Base-by-base conservation (phyloP, 2,113 vertebrate species). In the Thunnus thynnus region DNA sequence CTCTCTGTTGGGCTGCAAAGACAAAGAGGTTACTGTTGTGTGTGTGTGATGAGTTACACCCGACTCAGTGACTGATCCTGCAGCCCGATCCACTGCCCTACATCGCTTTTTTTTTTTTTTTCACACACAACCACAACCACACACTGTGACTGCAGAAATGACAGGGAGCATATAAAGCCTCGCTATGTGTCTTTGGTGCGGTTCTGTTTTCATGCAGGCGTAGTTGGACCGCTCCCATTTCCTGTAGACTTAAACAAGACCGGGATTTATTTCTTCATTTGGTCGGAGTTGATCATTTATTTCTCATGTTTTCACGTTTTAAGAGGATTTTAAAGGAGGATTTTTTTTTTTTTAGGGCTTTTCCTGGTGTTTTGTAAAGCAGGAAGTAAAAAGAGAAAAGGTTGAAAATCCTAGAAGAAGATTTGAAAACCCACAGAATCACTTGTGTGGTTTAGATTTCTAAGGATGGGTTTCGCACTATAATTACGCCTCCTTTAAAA, bases 11-110 rank as follows among this genome's bases (percentile, higher is more conserved):
- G 79, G 54, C 68, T 47, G 72, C 55, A 14, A 2, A 69, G 66
- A 93, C 91, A 92, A 93, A 93, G 89, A 74, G 57, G 18, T 71
- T 86, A 67, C 84, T 92, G 92, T 93, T 41, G 66, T 54, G 48
- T 47, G 46, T 72, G 71, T 73, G 82, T 52, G 84, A 77, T 64
- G 87, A 64, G 82, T 63, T 80, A 80, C 85, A 70, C 85, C 85
- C 85, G 17, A 20, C 71, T 30, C 62, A 10, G 63, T 25, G 71
- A 76, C 46, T 52, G 77, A 76, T 64, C 55, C 56, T 52, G 75
- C 61, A 36, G 72, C 74, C 12, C 50, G 1, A 32, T 30, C 50
- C n/a, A n/a, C 64, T 79, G 61, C 32, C 62, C 69, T 32, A 58
- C 74, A 60, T 80, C 58, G 0, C 77, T 32, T 68, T 73, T 64